phyloP scores from a whole-genome alignment of 1,140 invertebrate genomes.

The Drosophila biarmipes region DNA sequence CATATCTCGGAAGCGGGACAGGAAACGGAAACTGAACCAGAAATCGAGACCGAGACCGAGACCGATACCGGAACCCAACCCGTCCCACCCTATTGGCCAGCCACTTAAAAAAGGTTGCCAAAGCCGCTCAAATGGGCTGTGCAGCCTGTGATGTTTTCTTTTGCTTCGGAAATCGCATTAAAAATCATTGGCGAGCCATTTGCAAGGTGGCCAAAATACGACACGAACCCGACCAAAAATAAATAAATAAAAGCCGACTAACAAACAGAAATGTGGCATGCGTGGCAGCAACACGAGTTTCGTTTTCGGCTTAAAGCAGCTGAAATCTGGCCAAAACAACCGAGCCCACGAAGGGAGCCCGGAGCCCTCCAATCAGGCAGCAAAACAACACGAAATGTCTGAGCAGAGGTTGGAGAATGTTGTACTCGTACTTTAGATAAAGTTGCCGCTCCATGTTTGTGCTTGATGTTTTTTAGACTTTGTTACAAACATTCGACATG shows the following conservation, averaged over 20 bases:
- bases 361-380: constrained; percentile 26
- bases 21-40: constrained; percentile 3
- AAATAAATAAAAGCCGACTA: constrained; percentile 14
- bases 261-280: constrained; percentile 24
- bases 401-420: constrained; percentile 21
- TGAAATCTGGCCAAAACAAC: constrained; percentile 63
- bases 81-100: constrained; percentile 46
- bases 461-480: constrained; percentile 53
- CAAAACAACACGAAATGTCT: constrained; percentile 42
- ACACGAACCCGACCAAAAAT: constrained; percentile 8
- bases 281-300: constrained; percentile 62
- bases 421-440: constrained; percentile 73
- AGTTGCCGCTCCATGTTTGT: constrained; percentile 70
- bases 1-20: constrained; percentile 19
- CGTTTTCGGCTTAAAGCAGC: constrained; percentile 67
- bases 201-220: constrained; percentile 55
- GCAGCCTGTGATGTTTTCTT: constrained; percentile 31
- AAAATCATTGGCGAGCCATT: constrained; percentile 72
- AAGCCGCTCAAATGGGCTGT: constrained; percentile 52
- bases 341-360: constrained; percentile 15
- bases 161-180: constrained; percentile 76
- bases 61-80: constrained; percentile 37
- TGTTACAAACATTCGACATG: constrained; percentile 72
- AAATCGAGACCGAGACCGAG: constrained; percentile 13
- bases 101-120: constrained; percentile 78